A percentile compares a stretch with the other conserved stretches of the same genome.
These are phyloP conservation scores for Drosophila helvetica DNA, from an alignment of 2,888 invertebrate species.

Conservation along the genomic window DNA sequence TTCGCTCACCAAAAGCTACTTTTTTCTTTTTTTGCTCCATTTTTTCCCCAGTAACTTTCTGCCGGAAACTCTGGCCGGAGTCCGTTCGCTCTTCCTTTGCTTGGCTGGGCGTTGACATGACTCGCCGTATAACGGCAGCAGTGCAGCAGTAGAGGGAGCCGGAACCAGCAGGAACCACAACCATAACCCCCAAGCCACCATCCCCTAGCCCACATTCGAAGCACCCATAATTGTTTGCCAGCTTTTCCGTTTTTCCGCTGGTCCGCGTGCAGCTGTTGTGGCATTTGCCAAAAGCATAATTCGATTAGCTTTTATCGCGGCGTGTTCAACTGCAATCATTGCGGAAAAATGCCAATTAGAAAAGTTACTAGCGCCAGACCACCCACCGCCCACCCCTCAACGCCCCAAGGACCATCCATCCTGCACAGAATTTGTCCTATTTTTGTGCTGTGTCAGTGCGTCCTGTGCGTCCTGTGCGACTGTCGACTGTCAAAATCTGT, in stretches of 20 bases:
- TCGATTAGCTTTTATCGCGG: constrained; percentile 76
- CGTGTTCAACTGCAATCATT: constrained; percentile 73
- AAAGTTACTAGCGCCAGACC: constrained; percentile 47
- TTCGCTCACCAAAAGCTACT: background rate
- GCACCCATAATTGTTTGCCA: constrained; percentile 48
- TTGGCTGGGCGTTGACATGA: constrained; percentile 65
- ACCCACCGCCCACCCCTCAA: background rate
- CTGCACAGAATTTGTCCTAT: constrained; percentile 16
- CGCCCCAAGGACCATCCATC: constrained; percentile 12
- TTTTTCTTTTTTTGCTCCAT: background rate
- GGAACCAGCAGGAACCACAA: constrained; percentile 1
- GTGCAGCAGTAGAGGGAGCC: background rate
- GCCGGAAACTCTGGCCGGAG: constrained; percentile 51
- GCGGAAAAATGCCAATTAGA: constrained; percentile 75
- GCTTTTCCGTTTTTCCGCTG: constrained; percentile 29
- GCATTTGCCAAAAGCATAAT: constrained; percentile 72
- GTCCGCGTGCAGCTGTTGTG: constrained; percentile 39
- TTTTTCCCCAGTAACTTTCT: constrained; percentile 45
- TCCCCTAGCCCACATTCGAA: background rate
- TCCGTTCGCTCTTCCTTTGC: constrained; percentile 9
- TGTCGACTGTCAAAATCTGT: constrained; percentile 32
- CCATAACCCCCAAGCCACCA: constrained; percentile 6
- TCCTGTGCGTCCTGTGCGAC: constrained; percentile 32
- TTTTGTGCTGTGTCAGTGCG: constrained; percentile 32
- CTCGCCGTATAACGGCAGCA: constrained; percentile 45